A percentile compares a stretch with the other conserved stretches of the same genome.
Evolutionary conservation across 1,140 invertebrate genomes (phyloP).

Genomic region (Procambarus virginalis): DNA sequence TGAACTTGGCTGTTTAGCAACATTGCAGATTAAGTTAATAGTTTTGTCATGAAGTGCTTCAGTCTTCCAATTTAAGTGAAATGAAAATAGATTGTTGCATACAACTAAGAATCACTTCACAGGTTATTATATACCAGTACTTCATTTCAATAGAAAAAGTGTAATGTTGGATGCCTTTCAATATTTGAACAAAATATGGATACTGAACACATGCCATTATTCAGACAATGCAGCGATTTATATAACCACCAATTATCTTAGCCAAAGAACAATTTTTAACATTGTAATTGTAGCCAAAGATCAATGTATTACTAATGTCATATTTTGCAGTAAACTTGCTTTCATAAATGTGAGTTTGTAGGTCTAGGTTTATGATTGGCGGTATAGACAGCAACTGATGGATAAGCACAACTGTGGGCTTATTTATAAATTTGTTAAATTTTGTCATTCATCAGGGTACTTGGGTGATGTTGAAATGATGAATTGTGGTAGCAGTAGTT

Average conservation of each 20-base stretch:
- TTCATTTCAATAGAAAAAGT: background rate
- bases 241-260: background rate
- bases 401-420: background rate
- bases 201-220: background rate
- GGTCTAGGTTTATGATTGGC: background rate
- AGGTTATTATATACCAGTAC: background rate
- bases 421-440: background rate
- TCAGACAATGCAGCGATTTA: background rate
- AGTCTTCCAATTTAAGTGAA: background rate
- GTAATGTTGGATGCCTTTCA: background rate
- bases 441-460: background rate
- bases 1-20: background rate
- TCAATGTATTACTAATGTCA: background rate
- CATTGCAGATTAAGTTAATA: background rate
- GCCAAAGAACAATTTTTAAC: background rate
- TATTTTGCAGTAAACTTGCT: background rate
- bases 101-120: background rate
- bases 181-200: background rate
- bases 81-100: background rate
- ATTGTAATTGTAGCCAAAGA: background rate
- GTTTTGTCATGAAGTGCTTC: background rate
- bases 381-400: background rate
- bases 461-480: too few species aligned
- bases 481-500: too few species aligned
- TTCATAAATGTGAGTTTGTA: background rate